Evolutionary conservation across 2,888 invertebrate species (phyloP).

Genomic region (Erebia epiphron): DNA sequence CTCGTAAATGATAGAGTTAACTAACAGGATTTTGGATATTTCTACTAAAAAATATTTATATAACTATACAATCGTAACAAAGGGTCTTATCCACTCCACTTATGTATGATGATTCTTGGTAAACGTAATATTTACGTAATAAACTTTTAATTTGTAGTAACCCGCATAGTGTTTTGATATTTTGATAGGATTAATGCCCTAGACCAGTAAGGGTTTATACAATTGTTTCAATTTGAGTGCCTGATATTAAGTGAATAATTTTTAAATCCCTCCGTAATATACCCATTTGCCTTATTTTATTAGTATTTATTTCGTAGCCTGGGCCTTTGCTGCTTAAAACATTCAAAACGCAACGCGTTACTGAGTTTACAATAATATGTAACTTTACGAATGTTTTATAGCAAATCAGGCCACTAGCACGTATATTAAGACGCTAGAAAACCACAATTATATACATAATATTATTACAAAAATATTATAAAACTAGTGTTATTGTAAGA

Average conservation of each 20-base stretch:
- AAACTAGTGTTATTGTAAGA: conserved; percentile 32
- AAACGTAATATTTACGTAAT: not conserved
- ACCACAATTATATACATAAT: conserved; percentile 52
- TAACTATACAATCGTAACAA: too few species aligned
- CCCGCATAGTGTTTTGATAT: not conserved
- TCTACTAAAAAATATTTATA: too few species aligned
- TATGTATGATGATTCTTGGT: not conserved
- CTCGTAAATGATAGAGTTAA: too few species aligned
- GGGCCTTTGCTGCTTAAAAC: conserved; percentile 23
- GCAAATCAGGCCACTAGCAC: conserved; percentile 30
- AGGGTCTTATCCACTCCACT: not conserved
- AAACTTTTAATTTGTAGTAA: not conserved
- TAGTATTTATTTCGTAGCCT: conserved; percentile 59
- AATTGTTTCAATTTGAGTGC: conserved; percentile 75
- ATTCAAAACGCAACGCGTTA: not conserved
- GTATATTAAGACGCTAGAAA: conserved; percentile 60
- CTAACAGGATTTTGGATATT: too few species aligned
- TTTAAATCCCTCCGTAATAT: conserved; percentile 75
- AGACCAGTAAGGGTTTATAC: conserved; percentile 50
- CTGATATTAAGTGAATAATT: conserved; percentile 63
- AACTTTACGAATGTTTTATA: not conserved
- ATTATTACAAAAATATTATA: conserved; percentile 38
- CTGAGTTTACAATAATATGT: not conserved
- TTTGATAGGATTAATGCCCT: conserved; percentile 37
- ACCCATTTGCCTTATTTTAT: conserved; percentile 80